Evolutionary conservation across 2,797 vertebrate species (phyloP).

Genomic region (Lagocephalus sceleratus): DNA sequence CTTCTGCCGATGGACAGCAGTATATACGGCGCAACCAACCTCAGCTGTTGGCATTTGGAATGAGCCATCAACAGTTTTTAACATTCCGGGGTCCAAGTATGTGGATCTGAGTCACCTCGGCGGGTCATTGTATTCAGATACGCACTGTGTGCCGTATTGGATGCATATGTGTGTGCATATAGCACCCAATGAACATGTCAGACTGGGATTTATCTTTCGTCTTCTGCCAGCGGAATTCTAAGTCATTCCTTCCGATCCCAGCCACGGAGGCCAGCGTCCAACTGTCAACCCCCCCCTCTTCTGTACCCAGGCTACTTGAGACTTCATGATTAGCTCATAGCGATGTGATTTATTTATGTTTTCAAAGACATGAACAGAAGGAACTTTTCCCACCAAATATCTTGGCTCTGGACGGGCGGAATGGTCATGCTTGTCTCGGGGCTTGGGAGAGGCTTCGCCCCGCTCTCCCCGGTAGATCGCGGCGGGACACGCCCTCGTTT

Average conservation of each 20-base stretch:
- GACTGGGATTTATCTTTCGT: conserved; percentile 36
- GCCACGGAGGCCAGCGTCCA: conserved; percentile 56
- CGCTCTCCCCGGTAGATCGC: conserved; percentile 61
- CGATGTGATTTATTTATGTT: conserved; percentile 81
- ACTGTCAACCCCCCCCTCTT: conserved; percentile 38
- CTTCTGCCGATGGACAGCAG: conserved; percentile 59
- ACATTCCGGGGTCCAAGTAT: conserved; percentile 61
- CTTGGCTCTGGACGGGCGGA: conserved; percentile 68
- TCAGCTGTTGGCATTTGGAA: conserved; percentile 79
- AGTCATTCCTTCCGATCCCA: conserved; percentile 54
- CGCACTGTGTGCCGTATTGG: conserved; percentile 18
- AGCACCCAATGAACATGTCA: conserved; percentile 48
- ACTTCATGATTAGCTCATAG: conserved; percentile 76
- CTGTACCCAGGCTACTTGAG: conserved; percentile 59
- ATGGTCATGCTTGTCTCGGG: conserved; percentile 61
- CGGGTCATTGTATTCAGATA: conserved; percentile 47
- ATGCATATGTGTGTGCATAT: conserved; percentile 24
- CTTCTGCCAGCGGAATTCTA: conserved; percentile 49
- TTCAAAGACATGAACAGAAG: conserved; percentile 69
- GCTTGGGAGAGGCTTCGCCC: conserved; percentile 51
- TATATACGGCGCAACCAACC: conserved; percentile 7
- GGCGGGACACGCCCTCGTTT: conserved; percentile 68
- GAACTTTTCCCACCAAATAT: conserved; percentile 78
- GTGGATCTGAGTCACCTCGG: conserved; percentile 48
- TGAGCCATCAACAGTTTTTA: conserved; percentile 74